Base-by-base conservation (phyloP, 2,888 invertebrate species). In the Cylloceria caligata region DNA sequence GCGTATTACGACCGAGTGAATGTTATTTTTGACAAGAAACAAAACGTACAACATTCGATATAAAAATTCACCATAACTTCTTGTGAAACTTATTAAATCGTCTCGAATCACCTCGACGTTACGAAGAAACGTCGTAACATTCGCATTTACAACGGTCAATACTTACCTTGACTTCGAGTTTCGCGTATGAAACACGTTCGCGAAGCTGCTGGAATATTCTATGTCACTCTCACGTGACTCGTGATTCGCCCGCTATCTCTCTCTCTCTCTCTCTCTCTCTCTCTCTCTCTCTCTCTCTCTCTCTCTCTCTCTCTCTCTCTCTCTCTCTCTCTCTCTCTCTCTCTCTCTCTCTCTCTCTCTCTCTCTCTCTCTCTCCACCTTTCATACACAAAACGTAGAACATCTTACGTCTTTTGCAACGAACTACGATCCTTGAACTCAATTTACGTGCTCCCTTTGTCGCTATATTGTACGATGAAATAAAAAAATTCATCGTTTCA, bases 401-500 rank as follows among this genome's bases (percentile, higher is more conserved):
- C 49, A 49, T 49, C 6, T 21, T 2, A 49, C 36, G 67, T 21
- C 67, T 49, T 67, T 34, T 19, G 13, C 45, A 30, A 9, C n/a
- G 24, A 47, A 47, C 13, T 11, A 30, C 19, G 21, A 67, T 19
- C 49, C 49, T 16, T 67, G 49, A 67, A 36, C 67, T 49, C 21
- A 49, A 67, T 67, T 67, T 67, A 19, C 67, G 49, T 34, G 65
- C 67, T 67, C 16, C 30, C 16, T 57, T 7, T 11, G 7, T 21
- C 9, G 21, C 49, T 7, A n/a, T 3, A 2, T 47, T 4, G 1
- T 16, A 19, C 47, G 47, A 47, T 19, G 7, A 1, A 21, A 49
- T 2, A 49, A 47, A 19, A 21, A 49, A 9, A 9, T 5, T 45
- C 45, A 6, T 0, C n/a, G 3, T 16, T 45, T 49, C 49, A 21